A percentile compares a stretch with the other conserved stretches of the same genome.
Conservation (phyloP, 1,140 invertebrate species). For the Atta colombica region DNA sequence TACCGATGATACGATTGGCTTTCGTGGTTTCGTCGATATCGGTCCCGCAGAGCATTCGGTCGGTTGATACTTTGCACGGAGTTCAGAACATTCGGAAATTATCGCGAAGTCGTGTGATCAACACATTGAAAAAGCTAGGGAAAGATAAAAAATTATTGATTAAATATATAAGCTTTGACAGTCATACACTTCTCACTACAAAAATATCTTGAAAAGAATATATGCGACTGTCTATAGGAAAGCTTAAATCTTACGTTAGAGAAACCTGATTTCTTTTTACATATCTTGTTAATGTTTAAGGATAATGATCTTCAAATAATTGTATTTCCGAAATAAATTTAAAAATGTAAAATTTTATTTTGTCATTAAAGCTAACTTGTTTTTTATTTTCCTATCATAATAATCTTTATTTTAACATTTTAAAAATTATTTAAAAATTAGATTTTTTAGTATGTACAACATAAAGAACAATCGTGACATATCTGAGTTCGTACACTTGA, state of each 20-base stretch:
- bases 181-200: not conserved
- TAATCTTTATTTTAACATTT: not conserved
- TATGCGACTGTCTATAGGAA: not conserved
- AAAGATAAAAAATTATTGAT: not conserved
- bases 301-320: not conserved
- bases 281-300: not conserved
- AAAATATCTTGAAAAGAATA: not conserved
- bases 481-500: not conserved
- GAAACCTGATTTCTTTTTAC: not conserved
- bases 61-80: slow-evolving; percentile 48
- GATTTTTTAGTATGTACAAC: not conserved
- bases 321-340: not conserved
- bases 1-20: slow-evolving; percentile 63
- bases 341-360: not conserved
- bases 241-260: not conserved
- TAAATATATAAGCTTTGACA: not conserved
- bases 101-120: slow-evolving; percentile 49
- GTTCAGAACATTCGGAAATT: slow-evolving; percentile 54
- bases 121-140: not conserved
- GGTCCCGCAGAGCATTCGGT: not conserved
- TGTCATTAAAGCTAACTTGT: not conserved
- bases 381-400: not conserved
- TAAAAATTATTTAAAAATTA: too few species aligned
- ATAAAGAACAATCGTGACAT: not conserved
- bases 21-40: slow-evolving; percentile 66